These are phyloP conservation scores for Podargus strigoides DNA, from an alignment of 2,797 vertebrate species.

Conservation along the genomic window DNA sequence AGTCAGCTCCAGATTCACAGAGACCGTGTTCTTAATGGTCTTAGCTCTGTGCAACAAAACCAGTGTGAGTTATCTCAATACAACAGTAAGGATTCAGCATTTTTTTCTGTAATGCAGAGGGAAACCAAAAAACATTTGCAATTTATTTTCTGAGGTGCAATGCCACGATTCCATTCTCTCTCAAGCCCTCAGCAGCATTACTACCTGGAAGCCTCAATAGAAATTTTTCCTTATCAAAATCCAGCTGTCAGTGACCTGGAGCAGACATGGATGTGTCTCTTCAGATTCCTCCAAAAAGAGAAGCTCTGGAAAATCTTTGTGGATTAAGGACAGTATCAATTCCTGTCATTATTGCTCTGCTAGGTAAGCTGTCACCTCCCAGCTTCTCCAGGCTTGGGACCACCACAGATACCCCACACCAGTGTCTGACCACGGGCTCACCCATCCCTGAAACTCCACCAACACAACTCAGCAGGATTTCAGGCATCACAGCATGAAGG, in stretches of 20 bases:
- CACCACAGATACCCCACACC: not conserved
- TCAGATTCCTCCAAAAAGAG: not conserved
- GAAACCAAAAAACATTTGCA: not conserved
- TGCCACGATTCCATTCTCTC: not conserved
- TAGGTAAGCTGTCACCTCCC: not conserved
- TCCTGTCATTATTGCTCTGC: not conserved
- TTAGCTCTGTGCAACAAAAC: conserved; percentile 80
- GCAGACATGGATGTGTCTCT: not conserved
- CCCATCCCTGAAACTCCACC: not conserved
- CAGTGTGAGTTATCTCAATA: not conserved
- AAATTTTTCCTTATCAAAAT: not conserved
- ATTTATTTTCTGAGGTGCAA: not conserved
- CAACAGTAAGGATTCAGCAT: not conserved
- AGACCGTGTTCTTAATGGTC: conserved; percentile 97
- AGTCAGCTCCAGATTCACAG: conserved; percentile 94
- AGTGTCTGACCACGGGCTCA: rapidly evolving
- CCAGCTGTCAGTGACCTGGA: not conserved
- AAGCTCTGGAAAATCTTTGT: not conserved
- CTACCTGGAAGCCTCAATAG: not conserved
- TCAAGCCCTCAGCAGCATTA: not conserved
- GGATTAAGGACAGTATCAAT: not conserved
- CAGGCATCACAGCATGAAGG: not conserved
- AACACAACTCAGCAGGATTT: not conserved
- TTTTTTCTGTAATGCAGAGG: rapidly evolving
- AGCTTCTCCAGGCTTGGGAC: not conserved